Percentiles rank a stretch among this genome's conserved stretches.
These are phyloP conservation scores for Ailurus styani DNA, from an alignment of 2,113 vertebrate species.

Conservation along the genomic window DNA sequence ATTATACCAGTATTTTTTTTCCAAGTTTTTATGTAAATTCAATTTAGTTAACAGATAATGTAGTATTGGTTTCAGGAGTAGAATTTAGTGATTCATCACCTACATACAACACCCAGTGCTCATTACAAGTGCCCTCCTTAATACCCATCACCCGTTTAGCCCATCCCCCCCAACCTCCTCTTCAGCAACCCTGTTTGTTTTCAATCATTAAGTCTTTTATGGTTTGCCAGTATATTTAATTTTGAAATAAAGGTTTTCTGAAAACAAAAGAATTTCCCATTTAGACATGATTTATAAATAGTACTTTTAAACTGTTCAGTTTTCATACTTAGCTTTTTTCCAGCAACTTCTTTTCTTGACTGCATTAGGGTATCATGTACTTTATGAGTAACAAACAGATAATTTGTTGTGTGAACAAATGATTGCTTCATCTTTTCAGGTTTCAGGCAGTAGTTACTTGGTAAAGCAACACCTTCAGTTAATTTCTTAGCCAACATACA, in stretches of 20 bases:
- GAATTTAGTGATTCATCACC: not conserved
- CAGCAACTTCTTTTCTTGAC: not conserved
- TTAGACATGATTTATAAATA: not conserved
- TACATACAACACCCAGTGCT: not conserved
- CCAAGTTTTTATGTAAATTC: not conserved
- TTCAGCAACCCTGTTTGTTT: not conserved
- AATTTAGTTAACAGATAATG: not conserved
- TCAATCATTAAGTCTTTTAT: not conserved
- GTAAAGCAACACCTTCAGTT: not conserved
- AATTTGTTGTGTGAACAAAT: not conserved
- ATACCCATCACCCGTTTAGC: not conserved
- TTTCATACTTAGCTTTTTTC: slow-evolving; percentile 4
- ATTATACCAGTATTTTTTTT: not conserved
- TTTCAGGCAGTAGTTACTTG: not conserved
- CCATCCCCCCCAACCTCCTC: not conserved
- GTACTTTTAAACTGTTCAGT: not conserved
- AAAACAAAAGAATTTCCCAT: slow-evolving; percentile 8
- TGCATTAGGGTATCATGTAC: not conserved
- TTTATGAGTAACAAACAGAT: not conserved
- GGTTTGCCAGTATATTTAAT: not conserved
- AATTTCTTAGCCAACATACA: not conserved
- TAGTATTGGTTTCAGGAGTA: not conserved
- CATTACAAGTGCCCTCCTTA: not conserved
- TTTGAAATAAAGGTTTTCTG: not conserved
- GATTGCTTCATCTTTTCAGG: not conserved